Evolutionary conservation across 2,113 vertebrate species (phyloP), one percentile per base, ranked within the genome.

Genomic region (Tichodroma muraria): DNA sequence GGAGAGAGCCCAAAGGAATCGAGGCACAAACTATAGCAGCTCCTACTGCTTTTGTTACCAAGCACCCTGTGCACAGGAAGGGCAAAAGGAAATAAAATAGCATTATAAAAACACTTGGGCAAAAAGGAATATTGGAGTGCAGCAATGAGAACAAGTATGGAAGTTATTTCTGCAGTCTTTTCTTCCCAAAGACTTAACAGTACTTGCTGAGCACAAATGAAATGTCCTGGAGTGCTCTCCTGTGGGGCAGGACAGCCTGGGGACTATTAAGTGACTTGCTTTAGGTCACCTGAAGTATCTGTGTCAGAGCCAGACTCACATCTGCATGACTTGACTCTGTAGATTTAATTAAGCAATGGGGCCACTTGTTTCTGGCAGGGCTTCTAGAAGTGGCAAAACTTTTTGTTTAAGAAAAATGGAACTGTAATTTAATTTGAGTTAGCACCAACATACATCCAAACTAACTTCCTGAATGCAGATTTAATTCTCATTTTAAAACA

Each of bases 281-380:
- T n/a, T 24, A 59, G 82, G 64, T 87, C 84, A 83, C 38, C 75
- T 70, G 78, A 53, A 82, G 73, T 35, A 8, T 33, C 73, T 30
- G 50, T 76, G 81, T 28, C 71, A 88, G 42, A 70, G 45, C 45
- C 79, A 69, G n/a, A 5, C 63, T 17, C 0, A 0, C 8, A 13
- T 49, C 81, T 81, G 49, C 49, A 25, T 1, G 1, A 15, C 33
- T 24, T 6, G 15, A 42, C 21, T 57, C 40, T 0, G 0, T 59
- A 76, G 35, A 16, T 78, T 84, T 81, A n/a, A 53, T 73, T 27
- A 52, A 88, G 52, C 56, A 31, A 1, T 7, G 15, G 30, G 38
- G 20, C 35, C 24, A 40, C 77, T 80, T 73, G 24, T 71, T 93
- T 69, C 52, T 82, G 76, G 38, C 80, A 78, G 37, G n/a, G 68